phyloP scores from a whole-genome alignment of 1,140 invertebrate species.

The Papilio xuthus region DNA sequence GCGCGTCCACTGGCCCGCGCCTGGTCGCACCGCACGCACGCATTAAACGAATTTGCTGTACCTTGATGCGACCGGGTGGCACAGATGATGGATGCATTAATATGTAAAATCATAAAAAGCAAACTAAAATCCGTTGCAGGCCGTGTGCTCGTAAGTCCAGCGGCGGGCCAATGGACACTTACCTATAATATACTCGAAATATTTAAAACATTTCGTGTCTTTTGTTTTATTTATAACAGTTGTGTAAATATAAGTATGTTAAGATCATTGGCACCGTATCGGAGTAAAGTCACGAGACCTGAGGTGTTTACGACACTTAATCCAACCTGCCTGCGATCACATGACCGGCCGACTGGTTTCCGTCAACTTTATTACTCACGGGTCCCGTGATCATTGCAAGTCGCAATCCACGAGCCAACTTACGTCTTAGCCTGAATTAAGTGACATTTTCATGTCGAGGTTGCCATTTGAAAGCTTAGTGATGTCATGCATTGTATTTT shows the following conservation, averaged over 20 bases:
- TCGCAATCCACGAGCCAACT: background rate
- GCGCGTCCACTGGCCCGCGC: too few relatives aligned
- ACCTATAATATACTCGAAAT: background rate
- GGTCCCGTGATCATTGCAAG: conserved; percentile 18
- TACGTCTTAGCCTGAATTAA: conserved; percentile 1
- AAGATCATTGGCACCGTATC: background rate
- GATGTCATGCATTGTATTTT: conserved; percentile 21
- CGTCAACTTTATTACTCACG: conserved; percentile 19
- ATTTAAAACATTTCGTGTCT: background rate
- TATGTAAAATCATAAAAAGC: too few relatives aligned
- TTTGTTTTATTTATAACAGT: conserved; percentile 2
- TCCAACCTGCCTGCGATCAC: background rate
- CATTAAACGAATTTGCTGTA: too few relatives aligned
- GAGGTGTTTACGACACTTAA: conserved; percentile 3
- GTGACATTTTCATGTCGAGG: conserved; percentile 17
- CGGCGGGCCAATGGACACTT: too few relatives aligned
- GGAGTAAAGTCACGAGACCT: conserved; percentile 3
- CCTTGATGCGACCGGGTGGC: too few relatives aligned
- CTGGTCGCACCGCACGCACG: too few relatives aligned
- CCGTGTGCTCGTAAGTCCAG: too few relatives aligned
- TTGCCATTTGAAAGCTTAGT: conserved; percentile 24
- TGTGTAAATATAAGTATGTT: background rate
- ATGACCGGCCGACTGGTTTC: conserved; percentile 28
- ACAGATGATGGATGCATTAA: too few relatives aligned
- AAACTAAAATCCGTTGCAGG: too few relatives aligned